Conservation (phyloP, 2,113 vertebrate genomes). For the Rhea pennata region DNA sequence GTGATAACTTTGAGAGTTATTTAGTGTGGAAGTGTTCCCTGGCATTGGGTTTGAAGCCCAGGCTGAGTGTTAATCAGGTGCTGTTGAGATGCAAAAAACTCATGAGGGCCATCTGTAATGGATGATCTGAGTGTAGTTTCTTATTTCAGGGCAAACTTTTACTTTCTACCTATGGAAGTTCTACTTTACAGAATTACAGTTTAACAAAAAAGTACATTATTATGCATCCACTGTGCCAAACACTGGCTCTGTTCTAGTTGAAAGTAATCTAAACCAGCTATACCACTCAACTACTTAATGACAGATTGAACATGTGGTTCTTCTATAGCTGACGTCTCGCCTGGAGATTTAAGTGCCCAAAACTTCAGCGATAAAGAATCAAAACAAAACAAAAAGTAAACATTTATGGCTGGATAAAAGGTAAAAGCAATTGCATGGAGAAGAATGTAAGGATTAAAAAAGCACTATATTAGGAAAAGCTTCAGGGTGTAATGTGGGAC, state of each 20-base stretch:
- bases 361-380: neutral
- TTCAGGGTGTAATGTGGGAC: neutral
- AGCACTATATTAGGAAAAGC: neutral
- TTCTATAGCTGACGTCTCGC: neutral
- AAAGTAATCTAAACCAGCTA: no score
- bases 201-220: neutral
- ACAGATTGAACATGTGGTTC: neutral
- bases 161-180: neutral
- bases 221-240: neutral
- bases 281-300: no score
- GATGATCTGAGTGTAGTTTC: neutral
- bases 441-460: neutral
- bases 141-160: neutral
- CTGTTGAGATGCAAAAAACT: neutral
- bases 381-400: neutral
- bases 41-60: neutral
- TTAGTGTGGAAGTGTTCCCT: no score
- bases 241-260: neutral
- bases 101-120: neutral
- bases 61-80: neutral
- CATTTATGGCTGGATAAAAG: neutral
- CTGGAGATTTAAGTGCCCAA: neutral
- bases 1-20: no score
- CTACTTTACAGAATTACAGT: neutral
- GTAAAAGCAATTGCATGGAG: neutral